Evolutionary conservation across 2,888 invertebrate species (phyloP), one percentile per base, ranked within the genome.

Genomic region (Sphinx pinastri): DNA sequence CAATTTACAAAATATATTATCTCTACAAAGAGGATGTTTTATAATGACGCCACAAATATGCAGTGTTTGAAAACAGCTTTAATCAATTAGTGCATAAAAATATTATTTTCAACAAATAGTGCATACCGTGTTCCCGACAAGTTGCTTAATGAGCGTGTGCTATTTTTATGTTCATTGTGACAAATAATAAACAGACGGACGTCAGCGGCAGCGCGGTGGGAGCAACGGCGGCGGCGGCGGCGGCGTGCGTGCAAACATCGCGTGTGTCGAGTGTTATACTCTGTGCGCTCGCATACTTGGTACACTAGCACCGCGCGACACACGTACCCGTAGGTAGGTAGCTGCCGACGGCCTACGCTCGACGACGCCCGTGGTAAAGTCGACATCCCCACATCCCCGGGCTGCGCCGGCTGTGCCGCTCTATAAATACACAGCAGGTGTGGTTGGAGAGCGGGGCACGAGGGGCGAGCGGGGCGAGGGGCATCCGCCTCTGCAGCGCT

Each of bases 371-470:
- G 85, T 85, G 88, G 87, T 84, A 84, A 84, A 81, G 85, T 84
- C 85, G 89, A 80, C 92, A 90, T 90, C 91, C 91, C 91, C 91
- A 89, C 93, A 92, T 90, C 93, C 93, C 91, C 88, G 89, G 87
- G 78, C 84, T 81, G 80, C 83, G 86, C 84, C 87, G 87, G 87
- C 88, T 86, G 86, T 84, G 87, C 81, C 87, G 87, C 91, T 88
- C 92, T 94, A 94, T 93, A 93, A 93, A 93, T 93, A 93, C 92
- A 88, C 92, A 89, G 92, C 93, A 93, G 92, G 92, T 92, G 93
- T 89, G 92, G 88, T 88, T 84, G 85, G 84, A 82, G 86, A 78
- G 86, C 80, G 83, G 84, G 85, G 84, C 76, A 81, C 76, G 80
- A 72, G 77, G 81, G 82, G 84, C 83, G 84, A 86, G 87, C 87